These are phyloP conservation scores for Rhagoletis zephyria DNA, from an alignment of 1,140 invertebrate species.

Conservation along the genomic window DNA sequence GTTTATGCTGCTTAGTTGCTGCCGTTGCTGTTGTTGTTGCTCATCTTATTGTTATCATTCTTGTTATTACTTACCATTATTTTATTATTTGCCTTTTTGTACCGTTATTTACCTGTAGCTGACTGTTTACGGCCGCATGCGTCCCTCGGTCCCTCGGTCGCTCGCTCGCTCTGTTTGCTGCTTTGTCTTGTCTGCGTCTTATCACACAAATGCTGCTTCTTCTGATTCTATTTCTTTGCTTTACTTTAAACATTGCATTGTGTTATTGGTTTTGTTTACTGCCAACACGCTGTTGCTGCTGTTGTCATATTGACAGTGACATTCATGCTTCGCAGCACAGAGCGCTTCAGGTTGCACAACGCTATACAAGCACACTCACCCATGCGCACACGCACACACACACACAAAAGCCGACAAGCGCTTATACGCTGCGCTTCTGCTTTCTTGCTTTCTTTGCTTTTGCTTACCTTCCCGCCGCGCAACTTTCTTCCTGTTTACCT, in stretches of 20 bases:
- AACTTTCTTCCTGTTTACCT: not conserved
- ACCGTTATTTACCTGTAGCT: not conserved
- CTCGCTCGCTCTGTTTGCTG: not conserved
- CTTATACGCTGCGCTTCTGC: too few species aligned
- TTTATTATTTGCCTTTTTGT: constrained; percentile 30
- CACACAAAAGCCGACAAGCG: too few species aligned
- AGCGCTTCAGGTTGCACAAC: constrained; percentile 18
- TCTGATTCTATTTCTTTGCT: not conserved
- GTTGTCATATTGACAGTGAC: constrained; percentile 44
- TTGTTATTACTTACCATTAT: constrained; percentile 18
- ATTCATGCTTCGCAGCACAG: constrained; percentile 35
- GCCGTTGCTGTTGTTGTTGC: not conserved
- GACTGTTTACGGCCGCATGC: not conserved
- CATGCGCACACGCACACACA: not conserved
- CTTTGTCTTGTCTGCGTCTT: not conserved
- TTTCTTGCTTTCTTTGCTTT: not conserved
- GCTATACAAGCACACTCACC: not conserved
- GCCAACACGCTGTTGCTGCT: constrained; percentile 9
- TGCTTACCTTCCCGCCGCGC: not conserved
- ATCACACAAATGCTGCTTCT: not conserved
- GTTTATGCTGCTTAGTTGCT: not conserved
- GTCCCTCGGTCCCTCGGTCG: not conserved
- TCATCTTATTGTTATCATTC: not conserved
- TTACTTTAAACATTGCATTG: not conserved
- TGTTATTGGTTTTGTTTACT: constrained; percentile 5